Evolutionary conservation across 2,113 vertebrate species (phyloP).

Genomic region (Isichthys henryi): DNA sequence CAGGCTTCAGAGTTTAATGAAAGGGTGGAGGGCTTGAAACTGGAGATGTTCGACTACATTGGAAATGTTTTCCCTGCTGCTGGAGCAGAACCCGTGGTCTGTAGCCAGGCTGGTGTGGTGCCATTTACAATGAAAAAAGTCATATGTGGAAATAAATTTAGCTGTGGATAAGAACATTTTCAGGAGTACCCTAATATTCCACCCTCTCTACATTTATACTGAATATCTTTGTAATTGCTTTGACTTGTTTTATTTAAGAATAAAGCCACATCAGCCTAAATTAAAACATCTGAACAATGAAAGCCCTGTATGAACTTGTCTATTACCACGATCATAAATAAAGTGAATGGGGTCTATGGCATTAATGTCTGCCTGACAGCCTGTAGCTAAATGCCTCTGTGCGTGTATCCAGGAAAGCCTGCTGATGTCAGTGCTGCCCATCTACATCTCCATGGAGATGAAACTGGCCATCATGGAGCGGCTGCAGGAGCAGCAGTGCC

Average conservation of each 20-base stretch:
- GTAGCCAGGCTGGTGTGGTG: background rate
- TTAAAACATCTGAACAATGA: constrained; percentile 4
- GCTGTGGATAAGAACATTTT: background rate
- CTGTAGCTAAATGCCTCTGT: background rate
- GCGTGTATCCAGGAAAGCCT: constrained; percentile 74
- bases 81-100: background rate
- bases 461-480: constrained; percentile 92
- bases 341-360: background rate
- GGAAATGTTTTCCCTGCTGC: background rate
- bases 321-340: background rate
- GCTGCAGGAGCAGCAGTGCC: constrained; percentile 74
- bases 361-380: background rate
- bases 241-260: background rate
- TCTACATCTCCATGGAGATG: constrained; percentile 98
- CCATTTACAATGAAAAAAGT: background rate
- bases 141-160: background rate
- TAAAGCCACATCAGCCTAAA: background rate
- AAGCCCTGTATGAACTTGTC: background rate
- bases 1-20: constrained; percentile 1
- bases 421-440: constrained; percentile 87
- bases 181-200: background rate
- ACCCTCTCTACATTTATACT: background rate
- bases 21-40: constrained; percentile 1
- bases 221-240: background rate
- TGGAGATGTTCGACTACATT: background rate